Evolutionary conservation across 2,113 vertebrate species (phyloP), one percentile per base, ranked within the genome.

Genomic region (Actenoides hombroni): DNA sequence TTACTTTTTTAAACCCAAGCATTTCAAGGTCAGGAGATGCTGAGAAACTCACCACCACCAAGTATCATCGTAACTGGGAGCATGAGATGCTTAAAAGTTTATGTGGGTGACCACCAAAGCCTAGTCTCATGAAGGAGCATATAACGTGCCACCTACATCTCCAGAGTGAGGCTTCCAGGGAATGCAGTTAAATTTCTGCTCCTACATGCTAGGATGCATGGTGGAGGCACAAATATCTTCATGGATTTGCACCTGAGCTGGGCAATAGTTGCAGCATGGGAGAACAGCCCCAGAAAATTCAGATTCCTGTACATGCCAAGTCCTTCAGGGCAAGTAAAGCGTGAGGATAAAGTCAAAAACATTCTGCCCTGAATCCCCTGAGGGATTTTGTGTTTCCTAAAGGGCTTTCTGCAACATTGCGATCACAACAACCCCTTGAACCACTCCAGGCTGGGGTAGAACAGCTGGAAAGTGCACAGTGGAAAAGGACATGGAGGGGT

Each of bases 241-340:
- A 18, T 5, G 59, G 44, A 13, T 35, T 35, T 67, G 19, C 39
- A n/a, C 14, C 89, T 53, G 33, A 42, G 35, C n/a, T 63, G n/a
- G 23, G 17, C 31, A 18, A 28, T 2, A 33, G 24, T 20, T 80
- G 46, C 61, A 68, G 29, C 40, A 24, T 16, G 35, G 35, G 14
- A 61, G 16, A 92, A 19, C 69, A 78, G 10, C 19, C 5, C 16
- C 59, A 70, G n/a, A 11, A 63, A 63, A 78, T 16, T 31, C 18
- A 15, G 7, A 23, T 73, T 46, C 73, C 17, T 3, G 0, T 20
- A 13, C 0, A 2, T 57, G 16, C 46, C 61, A 48, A 15, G 70
- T 33, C 40, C 60, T 77, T 84, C 54, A 25, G 13, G 3, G 35
- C 31, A 71, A 75, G 14, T 17, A 71, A 85, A 90, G 24, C 46